Percentiles rank a stretch among this genome's conserved stretches.
Conservation (phyloP, 2,113 vertebrate species). For the Benitochromis conjunctus region DNA sequence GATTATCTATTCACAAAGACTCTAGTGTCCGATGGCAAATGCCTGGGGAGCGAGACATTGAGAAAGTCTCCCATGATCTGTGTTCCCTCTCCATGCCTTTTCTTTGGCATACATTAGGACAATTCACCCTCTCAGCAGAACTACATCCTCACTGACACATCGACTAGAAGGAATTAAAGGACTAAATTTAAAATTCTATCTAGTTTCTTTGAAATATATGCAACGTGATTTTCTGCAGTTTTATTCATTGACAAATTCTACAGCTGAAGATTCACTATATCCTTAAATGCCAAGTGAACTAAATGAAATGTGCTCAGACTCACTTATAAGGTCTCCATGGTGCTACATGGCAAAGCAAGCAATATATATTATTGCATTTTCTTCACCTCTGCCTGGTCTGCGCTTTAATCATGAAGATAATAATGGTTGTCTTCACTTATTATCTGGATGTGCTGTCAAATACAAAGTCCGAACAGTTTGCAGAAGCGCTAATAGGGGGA, state of each 20-base stretch:
- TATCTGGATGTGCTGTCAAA: not conserved
- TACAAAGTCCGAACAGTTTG: not conserved
- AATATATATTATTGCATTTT: not conserved
- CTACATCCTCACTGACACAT: constrained; percentile 13
- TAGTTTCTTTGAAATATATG: constrained; percentile 25
- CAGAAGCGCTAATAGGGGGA: not conserved
- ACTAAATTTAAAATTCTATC: constrained; percentile 18
- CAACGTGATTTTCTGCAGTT: not conserved
- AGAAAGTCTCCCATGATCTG: constrained; percentile 50
- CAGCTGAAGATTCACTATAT: not conserved
- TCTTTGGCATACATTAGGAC: constrained; percentile 58
- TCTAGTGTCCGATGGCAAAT: constrained; percentile 45
- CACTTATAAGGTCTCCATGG: not conserved
- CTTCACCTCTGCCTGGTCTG: not conserved
- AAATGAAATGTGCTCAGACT: not conserved
- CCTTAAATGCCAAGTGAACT: not conserved
- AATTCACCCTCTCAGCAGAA: constrained; percentile 45
- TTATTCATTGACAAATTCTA: not conserved
- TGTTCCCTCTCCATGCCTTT: constrained; percentile 33
- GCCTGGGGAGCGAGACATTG: constrained; percentile 36
- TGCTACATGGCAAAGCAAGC: not conserved
- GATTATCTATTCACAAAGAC: constrained; percentile 67
- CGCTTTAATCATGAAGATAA: constrained; percentile 1
- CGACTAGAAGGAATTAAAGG: constrained; percentile 22
- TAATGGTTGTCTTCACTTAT: not conserved